Percentiles rank a stretch among this genome's conserved stretches.
Conservation (phyloP, 2,888 invertebrate genomes). For the Aphrophora alni region DNA sequence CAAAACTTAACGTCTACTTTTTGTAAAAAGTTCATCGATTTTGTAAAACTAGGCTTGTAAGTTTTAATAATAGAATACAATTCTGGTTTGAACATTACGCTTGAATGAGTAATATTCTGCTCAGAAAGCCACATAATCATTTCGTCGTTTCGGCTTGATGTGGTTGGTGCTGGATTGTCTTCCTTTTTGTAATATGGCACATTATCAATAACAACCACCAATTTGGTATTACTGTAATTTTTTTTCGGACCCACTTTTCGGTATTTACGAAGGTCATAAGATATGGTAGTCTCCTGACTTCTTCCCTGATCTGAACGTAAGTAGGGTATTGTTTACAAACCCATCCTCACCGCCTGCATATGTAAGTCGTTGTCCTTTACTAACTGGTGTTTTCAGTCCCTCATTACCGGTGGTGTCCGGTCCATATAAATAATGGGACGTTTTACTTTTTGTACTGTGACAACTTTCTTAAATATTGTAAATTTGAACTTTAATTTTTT, state of each 20-base stretch:
- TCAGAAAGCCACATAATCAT: constrained; percentile 3
- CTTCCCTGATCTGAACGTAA: constrained; percentile 14
- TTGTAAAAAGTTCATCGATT: constrained; percentile 4
- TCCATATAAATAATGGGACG: too few relatives aligned
- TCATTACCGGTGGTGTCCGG: not conserved
- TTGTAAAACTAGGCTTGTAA: constrained; percentile 2
- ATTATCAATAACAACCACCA: constrained; percentile 35
- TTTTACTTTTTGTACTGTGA: too few relatives aligned
- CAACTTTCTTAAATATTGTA: too few relatives aligned
- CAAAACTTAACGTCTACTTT: not conserved
- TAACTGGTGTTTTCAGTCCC: constrained; percentile 12
- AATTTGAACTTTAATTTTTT: too few relatives aligned
- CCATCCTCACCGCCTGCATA: constrained; percentile 9
- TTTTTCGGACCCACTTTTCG: not conserved
- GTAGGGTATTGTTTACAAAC: constrained; percentile 20
- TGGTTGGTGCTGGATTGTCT: constrained; percentile 25
- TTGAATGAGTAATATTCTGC: not conserved
- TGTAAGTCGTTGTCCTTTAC: constrained; percentile 13
- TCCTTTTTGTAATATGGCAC: constrained; percentile 32
- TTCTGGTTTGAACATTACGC: constrained; percentile 11
- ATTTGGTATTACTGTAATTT: constrained; percentile 14
- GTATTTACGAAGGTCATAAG: constrained; percentile 6
- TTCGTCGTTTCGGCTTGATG: constrained; percentile 20
- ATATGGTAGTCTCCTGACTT: constrained; percentile 25
- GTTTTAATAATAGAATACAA: constrained; percentile 9